Percentiles rank a stretch among this genome's conserved stretches.
Conservation (phyloP, 92 coral and sea anemone genomes). For the Hydrozoanthus gracilis region DNA sequence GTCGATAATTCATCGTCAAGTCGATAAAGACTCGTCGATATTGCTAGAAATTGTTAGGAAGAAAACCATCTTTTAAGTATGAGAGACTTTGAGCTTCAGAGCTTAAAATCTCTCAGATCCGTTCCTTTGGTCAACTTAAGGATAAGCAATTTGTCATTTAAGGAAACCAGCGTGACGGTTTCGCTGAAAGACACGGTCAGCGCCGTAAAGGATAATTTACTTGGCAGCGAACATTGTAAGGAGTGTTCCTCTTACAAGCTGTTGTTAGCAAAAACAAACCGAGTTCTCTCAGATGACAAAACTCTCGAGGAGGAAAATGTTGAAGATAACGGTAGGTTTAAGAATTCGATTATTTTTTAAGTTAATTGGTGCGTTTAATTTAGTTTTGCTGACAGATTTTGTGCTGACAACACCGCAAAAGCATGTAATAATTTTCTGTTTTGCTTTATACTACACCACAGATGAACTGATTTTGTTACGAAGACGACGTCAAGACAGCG, state of each 20-base stretch:
- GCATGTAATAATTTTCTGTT: not conserved
- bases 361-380: not conserved
- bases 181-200: conserved; percentile 73
- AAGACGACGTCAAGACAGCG: conserved; percentile 27
- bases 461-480: conserved; percentile 47
- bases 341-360: not conserved
- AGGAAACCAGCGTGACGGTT: conserved; percentile 79
- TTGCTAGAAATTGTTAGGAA: conserved; percentile 9
- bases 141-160: conserved; percentile 83
- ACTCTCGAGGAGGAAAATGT: conserved; percentile 93
- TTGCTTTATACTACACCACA: not conserved
- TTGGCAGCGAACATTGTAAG: conserved; percentile 89
- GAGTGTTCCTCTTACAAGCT: conserved; percentile 89
- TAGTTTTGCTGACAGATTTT: not conserved
- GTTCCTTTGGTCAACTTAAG: conserved; percentile 75
- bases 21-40: conserved; percentile 35
- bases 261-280: conserved; percentile 76
- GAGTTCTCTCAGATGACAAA: conserved; percentile 84
- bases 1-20: conserved; percentile 29
- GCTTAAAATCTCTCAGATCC: conserved; percentile 85
- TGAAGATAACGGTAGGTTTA: conserved; percentile 80
- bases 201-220: conserved; percentile 78
- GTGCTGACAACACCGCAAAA: not conserved
- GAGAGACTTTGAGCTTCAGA: conserved; percentile 99
- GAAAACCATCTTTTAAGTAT: conserved; percentile 56